Percentiles rank a stretch among this genome's conserved stretches.
Conservation (phyloP, 2,888 invertebrate genomes). For the Drosophila sordidapex region DNA sequence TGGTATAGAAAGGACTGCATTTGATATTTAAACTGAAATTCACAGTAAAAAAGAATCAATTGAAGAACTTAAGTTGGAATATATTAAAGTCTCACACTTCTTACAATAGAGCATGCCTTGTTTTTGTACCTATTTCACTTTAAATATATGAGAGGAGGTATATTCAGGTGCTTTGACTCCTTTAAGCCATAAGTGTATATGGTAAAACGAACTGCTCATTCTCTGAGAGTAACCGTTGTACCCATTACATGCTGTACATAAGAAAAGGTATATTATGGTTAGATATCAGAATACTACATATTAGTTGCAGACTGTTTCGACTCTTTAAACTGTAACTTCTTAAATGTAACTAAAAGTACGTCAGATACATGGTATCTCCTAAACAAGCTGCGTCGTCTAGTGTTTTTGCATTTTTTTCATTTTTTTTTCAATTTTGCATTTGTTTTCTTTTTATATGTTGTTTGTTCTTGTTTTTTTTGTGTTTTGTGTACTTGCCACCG, state of each 20-base stretch:
- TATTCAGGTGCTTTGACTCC: not conserved
- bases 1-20: too few species aligned
- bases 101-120: not conserved
- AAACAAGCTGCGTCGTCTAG: not conserved
- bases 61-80: not conserved
- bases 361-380: not conserved
- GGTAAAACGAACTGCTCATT: not conserved
- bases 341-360: not conserved
- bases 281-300: not conserved
- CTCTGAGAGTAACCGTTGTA: not conserved
- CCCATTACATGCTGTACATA: not conserved
- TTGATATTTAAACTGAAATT: not conserved
- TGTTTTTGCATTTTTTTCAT: not conserved
- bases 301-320: not conserved
- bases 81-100: not conserved
- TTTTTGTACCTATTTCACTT: not conserved
- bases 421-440: slow-evolving; percentile 1
- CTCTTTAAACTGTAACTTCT: not conserved
- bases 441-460: not conserved
- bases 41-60: not conserved
- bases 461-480: not conserved
- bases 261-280: not conserved
- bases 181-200: not conserved
- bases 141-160: not conserved
- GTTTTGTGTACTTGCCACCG: not conserved